Evolutionary conservation across 2,888 invertebrate genomes (phyloP).

Genomic region (Xestia sexstrigata): DNA sequence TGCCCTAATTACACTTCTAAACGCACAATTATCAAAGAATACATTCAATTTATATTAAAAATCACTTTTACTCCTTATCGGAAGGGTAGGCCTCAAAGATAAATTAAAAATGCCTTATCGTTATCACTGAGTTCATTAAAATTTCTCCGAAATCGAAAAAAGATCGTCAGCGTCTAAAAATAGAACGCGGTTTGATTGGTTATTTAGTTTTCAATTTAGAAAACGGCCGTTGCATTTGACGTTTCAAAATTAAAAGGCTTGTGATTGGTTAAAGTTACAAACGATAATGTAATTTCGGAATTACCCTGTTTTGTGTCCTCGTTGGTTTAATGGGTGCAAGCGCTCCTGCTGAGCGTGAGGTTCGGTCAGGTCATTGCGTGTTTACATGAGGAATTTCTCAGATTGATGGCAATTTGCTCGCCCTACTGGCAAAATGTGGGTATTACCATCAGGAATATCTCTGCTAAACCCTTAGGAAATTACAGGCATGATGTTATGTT

Average conservation of each 20-base stretch:
- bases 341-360: neutral
- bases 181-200: conserved; percentile 30
- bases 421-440: no score
- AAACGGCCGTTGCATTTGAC: conserved; percentile 2
- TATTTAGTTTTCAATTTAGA: conserved; percentile 33
- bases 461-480: neutral
- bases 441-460: no score
- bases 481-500: neutral
- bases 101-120: conserved; percentile 26
- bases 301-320: neutral
- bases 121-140: conserved; percentile 15
- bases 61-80: conserved; percentile 19
- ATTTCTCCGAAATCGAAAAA: conserved; percentile 28
- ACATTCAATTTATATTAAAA: conserved; percentile 44
- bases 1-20: conserved; percentile 13
- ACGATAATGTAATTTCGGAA: neutral
- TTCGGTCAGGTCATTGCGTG: neutral
- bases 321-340: neutral
- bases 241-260: conserved; percentile 14
- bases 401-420: no score
- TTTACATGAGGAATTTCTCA: neutral
- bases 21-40: conserved; percentile 12
- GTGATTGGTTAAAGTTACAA: conserved; percentile 6
- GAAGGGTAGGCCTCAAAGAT: conserved; percentile 22
- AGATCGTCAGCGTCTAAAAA: conserved; percentile 31